A percentile compares a stretch with the other conserved stretches of the same genome.
These are phyloP conservation scores for Rhabdomys dilectus DNA, from an alignment of 2,113 vertebrate genomes.

Conservation along the genomic window DNA sequence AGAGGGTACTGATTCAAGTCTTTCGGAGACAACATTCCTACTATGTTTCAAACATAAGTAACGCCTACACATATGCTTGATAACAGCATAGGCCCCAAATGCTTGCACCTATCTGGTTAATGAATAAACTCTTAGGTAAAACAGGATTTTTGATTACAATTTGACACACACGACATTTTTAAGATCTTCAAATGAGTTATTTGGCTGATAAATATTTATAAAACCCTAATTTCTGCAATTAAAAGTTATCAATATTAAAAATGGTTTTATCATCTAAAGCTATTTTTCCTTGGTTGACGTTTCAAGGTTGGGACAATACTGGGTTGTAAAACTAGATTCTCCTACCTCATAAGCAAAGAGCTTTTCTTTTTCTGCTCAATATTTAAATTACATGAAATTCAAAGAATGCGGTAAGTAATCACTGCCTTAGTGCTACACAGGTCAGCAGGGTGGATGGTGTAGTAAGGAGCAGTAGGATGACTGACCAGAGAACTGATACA, in stretches of 20 bases:
- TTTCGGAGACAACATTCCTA: neutral
- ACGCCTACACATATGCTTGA: neutral
- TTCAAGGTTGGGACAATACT: neutral
- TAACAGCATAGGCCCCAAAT: neutral
- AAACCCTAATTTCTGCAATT: neutral
- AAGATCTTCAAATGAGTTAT: constrained; percentile 33
- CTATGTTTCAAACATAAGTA: constrained; percentile 26
- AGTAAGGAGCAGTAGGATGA: neutral
- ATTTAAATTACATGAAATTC: constrained; percentile 40
- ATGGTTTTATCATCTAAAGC: constrained; percentile 1
- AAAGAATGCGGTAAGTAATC: neutral
- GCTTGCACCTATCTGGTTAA: neutral
- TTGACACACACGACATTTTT: constrained; percentile 26
- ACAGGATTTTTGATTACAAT: neutral
- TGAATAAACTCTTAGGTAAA: constrained; percentile 13
- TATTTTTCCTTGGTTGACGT: constrained; percentile 29
- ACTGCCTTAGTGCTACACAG: neutral
- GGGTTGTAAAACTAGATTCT: neutral
- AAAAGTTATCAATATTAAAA: constrained; percentile 17
- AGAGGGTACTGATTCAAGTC: neutral
- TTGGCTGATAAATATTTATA: constrained; percentile 48
- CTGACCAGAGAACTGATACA: neutral
- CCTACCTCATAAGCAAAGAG: neutral
- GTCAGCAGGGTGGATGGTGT: neutral
- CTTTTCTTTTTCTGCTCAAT: constrained; percentile 29